Evolutionary conservation across 2,797 vertebrate genomes (phyloP).

Genomic region (Potorous gilbertii): DNA sequence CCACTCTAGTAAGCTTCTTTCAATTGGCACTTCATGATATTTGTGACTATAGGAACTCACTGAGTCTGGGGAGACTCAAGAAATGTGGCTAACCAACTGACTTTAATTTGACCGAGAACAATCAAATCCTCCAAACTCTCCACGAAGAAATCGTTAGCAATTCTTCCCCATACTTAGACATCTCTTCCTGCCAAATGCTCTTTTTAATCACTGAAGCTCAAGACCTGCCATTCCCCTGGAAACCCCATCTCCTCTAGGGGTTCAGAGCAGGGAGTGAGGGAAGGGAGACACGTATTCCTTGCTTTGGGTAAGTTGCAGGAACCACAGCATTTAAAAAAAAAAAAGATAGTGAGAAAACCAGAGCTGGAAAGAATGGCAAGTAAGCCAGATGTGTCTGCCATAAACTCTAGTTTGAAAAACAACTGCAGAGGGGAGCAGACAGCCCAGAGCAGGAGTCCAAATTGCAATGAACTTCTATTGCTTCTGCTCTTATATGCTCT

Average conservation of each 20-base stretch:
- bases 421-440: constrained; percentile 37
- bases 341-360: constrained; percentile 42
- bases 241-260: neutral
- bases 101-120: constrained; percentile 34
- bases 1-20: neutral
- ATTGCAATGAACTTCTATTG: constrained; percentile 13
- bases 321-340: constrained; percentile 24
- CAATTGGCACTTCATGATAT: neutral
- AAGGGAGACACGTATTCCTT: neutral
- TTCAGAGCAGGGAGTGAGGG: neutral
- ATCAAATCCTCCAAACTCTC: constrained; percentile 4
- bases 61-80: neutral
- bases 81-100: neutral
- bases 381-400: constrained; percentile 30
- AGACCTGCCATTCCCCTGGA: neutral
- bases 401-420: constrained; percentile 23
- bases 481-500: neutral
- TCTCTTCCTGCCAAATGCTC: neutral
- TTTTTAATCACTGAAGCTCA: neutral
- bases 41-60: neutral
- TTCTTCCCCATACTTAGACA: constrained; percentile 23
- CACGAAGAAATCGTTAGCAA: constrained; percentile 16
- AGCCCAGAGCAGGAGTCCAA: constrained; percentile 1
- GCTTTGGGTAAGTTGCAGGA: constrained; percentile 44
- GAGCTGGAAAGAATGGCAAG: constrained; percentile 33